A percentile compares a stretch with the other conserved stretches of the same genome.
Conservation (phyloP, 2,113 vertebrate species). For the Planiliza haematocheilus region DNA sequence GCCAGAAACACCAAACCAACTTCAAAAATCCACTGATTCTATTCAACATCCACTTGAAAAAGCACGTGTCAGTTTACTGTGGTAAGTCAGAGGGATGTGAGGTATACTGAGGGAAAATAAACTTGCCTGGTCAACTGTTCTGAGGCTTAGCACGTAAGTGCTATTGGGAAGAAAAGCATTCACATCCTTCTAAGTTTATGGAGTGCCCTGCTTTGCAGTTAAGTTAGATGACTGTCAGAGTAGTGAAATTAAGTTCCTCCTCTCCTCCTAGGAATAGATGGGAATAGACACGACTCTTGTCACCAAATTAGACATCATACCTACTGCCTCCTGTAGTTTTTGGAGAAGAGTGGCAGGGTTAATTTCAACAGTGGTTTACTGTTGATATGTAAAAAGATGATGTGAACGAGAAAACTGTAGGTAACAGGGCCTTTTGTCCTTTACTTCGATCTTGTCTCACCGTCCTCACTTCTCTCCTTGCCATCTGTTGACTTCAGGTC, state of each 20-base stretch:
- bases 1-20: conserved; percentile 11
- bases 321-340: conserved; percentile 47
- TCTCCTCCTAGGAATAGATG: conserved; percentile 48
- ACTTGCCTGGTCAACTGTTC: conserved; percentile 49
- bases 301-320: conserved; percentile 60
- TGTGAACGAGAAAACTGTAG: conserved; percentile 34
- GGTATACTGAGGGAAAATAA: conserved; percentile 51
- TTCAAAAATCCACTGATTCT: conserved; percentile 38
- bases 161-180: conserved; percentile 69
- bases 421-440: conserved; percentile 11
- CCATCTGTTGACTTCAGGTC: conserved; percentile 79
- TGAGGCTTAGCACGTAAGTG: conserved; percentile 72
- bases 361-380: conserved; percentile 15
- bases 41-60: conserved; percentile 29
- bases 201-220: conserved; percentile 50
- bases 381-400: conserved; percentile 10
- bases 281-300: conserved; percentile 62
- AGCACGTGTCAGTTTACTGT: conserved; percentile 55
- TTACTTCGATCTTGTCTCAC: not conserved
- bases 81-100: conserved; percentile 50
- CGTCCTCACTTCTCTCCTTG: conserved; percentile 17
- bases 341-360: conserved; percentile 22
- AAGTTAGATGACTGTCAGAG: conserved; percentile 54
- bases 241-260: conserved; percentile 59
- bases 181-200: conserved; percentile 63